Conservation (phyloP, 2,797 vertebrate genomes). For the Tamandua tetradactyla region DNA sequence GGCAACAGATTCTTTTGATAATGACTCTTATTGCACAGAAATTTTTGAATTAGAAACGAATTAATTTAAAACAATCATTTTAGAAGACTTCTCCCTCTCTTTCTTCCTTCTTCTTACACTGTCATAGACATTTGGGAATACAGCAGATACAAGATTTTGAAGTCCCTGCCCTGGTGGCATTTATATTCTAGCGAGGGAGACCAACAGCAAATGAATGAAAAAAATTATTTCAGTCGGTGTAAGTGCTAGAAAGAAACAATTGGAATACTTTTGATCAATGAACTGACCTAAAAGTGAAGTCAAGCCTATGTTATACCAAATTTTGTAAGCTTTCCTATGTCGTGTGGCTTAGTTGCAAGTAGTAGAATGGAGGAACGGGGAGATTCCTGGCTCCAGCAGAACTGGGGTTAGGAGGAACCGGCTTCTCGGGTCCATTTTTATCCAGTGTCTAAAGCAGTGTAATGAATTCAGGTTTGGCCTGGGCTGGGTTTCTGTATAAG, state of each 20-base stretch:
- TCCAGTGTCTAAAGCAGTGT: neutral
- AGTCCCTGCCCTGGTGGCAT: neutral
- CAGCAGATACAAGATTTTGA: rapidly evolving
- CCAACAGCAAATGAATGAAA: neutral
- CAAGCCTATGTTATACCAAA: neutral
- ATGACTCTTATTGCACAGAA: neutral
- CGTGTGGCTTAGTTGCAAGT: neutral
- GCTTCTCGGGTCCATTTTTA: neutral
- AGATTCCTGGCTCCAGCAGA: neutral
- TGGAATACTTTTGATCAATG: neutral
- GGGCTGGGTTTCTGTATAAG: neutral
- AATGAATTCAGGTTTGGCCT: neutral
- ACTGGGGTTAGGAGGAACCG: neutral
- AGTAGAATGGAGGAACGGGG: neutral
- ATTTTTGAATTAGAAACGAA: neutral
- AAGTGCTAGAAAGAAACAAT: neutral
- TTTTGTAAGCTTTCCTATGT: neutral
- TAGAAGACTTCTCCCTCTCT: neutral
- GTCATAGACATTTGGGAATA: rapidly evolving
- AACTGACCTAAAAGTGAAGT: neutral
- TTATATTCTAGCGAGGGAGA: neutral
- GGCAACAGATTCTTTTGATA: neutral
- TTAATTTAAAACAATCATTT: rapidly evolving
- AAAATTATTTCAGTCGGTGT: neutral
- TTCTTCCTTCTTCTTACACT: neutral